Percentiles rank a stretch among this genome's conserved stretches.
These are phyloP conservation scores for Apamea crenata DNA, from an alignment of 2,888 invertebrate genomes.

Conservation along the genomic window DNA sequence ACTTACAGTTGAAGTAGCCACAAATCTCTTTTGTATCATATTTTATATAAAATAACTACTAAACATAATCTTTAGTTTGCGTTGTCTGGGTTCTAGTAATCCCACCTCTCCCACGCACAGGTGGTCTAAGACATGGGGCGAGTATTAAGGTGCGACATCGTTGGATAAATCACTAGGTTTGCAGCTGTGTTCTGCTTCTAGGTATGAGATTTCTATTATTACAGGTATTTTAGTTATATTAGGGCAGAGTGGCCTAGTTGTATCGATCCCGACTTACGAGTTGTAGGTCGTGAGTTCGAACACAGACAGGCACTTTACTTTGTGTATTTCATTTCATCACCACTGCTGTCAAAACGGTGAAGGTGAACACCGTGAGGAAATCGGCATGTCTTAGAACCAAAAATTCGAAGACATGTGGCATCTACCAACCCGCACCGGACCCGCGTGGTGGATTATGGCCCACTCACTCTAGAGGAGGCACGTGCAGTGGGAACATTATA, in stretches of 20 bases:
- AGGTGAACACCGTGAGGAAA: background rate
- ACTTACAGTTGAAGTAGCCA: background rate
- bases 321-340: too few species aligned
- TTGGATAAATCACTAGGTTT: constrained; percentile 31
- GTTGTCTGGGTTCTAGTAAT: background rate
- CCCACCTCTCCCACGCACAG: constrained; percentile 2
- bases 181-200: background rate
- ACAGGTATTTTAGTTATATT: background rate
- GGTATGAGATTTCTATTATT: background rate
- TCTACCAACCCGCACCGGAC: background rate
- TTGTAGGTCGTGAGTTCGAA: background rate
- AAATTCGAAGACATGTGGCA: background rate
- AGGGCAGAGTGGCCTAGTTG: background rate
- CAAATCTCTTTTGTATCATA: constrained; percentile 17
- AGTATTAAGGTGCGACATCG: constrained; percentile 4
- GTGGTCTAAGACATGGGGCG: constrained; percentile 5
- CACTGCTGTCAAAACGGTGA: background rate
- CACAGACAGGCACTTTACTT: background rate
- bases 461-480: background rate
- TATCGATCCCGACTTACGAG: background rate
- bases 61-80: constrained; percentile 11
- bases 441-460: background rate
- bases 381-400: background rate
- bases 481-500: background rate
- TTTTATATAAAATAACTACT: constrained; percentile 12